Conservation (phyloP, 2,888 invertebrate genomes). For the Tachina fera region DNA sequence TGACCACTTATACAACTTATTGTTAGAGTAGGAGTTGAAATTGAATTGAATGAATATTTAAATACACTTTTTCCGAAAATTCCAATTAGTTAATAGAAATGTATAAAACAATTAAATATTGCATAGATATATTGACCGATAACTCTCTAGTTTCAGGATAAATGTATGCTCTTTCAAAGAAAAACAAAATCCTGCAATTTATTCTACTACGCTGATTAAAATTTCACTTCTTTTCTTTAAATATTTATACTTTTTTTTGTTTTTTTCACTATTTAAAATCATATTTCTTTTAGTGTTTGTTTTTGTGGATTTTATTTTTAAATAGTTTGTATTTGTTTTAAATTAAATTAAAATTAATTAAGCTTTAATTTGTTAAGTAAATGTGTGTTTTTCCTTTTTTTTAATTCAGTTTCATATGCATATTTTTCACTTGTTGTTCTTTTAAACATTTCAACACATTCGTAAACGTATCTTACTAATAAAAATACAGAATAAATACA, state of each 20-base stretch:
- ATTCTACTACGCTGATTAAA: neutral
- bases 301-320: conserved; percentile 46
- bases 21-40: conserved; percentile 47
- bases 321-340: conserved; percentile 66
- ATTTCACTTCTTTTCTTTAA: neutral
- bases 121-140: conserved; percentile 1
- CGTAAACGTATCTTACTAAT: conserved; percentile 56
- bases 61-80: too few relatives aligned
- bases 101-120: neutral
- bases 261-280: conserved; percentile 28
- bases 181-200: neutral
- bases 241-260: neutral
- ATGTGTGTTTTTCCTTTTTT: conserved; percentile 51
- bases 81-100: neutral
- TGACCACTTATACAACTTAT: conserved; percentile 54
- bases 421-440: conserved; percentile 38
- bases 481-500: conserved; percentile 21
- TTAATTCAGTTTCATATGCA: conserved; percentile 16
- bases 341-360: conserved; percentile 72
- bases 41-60: neutral
- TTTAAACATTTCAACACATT: conserved; percentile 55
- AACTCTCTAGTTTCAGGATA: conserved; percentile 17
- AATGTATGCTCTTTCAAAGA: too few relatives aligned
- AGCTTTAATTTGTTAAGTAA: conserved; percentile 71
- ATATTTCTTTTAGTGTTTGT: conserved; percentile 8